phyloP scores from a whole-genome alignment of 2,113 vertebrate genomes.

The Phylloscopus trochilus region DNA sequence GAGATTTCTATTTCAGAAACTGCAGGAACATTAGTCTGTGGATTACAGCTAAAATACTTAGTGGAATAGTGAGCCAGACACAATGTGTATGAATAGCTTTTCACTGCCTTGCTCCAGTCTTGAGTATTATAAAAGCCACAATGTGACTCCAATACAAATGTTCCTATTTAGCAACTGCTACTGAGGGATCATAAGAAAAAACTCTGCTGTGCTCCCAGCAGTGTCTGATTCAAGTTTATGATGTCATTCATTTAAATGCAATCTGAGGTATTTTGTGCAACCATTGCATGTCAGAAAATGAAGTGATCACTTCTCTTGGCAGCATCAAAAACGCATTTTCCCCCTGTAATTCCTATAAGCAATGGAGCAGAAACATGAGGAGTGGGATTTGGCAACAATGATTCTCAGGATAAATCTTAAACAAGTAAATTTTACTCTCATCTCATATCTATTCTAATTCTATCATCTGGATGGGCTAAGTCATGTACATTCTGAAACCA shows the following conservation, averaged over 20 bases:
- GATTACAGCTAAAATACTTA: background rate
- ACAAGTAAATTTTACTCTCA: background rate
- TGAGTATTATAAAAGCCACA: background rate
- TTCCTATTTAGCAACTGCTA: background rate
- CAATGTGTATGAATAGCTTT: background rate
- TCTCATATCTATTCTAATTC: background rate
- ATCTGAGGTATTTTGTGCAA: background rate
- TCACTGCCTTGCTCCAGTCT: background rate
- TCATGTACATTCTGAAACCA: background rate
- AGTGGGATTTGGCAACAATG: background rate
- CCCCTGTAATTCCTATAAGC: background rate
- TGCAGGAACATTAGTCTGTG: background rate
- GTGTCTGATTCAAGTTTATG: background rate
- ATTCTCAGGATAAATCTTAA: background rate
- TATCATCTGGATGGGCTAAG: background rate
- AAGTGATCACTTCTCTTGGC: background rate
- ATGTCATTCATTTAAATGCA: background rate
- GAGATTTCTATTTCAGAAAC: background rate
- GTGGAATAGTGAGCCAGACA: background rate
- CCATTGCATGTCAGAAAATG: background rate
- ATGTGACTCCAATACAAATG: constrained; percentile 2
- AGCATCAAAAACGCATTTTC: background rate
- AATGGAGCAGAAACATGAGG: background rate
- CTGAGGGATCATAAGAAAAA: background rate
- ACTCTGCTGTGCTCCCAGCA: accelerated